Evolutionary conservation across 2,113 vertebrate genomes (phyloP), one percentile per base, ranked within the genome.

Genomic region (Odontesthes bonariensis): DNA sequence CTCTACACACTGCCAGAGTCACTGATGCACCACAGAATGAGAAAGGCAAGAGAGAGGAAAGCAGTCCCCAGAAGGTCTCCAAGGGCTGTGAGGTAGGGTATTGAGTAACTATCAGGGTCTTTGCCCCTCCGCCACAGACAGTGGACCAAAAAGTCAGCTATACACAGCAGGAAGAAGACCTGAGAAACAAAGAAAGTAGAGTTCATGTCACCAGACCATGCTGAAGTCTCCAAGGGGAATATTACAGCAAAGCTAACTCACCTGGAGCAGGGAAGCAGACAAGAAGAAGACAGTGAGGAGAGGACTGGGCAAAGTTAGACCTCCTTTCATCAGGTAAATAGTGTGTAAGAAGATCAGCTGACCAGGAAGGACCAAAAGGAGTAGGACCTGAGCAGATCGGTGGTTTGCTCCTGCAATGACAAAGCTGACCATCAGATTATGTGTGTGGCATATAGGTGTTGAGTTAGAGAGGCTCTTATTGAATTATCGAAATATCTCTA

Each of bases 11-110:
- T 77, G 40, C 78, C 77, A 6, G 55, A 3, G 49, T 91, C 81
- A 19, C 69, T 70, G 14, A 89, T 31, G 12, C 77, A 75, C 91
- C 88, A 91, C 17, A 92, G 82, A 1, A 89, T 0, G 16, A 94
- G 73, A 82, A 99, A 97, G 69, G 92, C 95, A 33, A 96, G 58
- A 0, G 96, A 95, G 55, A 99, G 93, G 20, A 99, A 94, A 27
- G 94, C 92, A 0, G 96, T 98, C 33, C 97, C 98, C 3, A 99
- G 92, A 31, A 99, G 93, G 77, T 99, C 96, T 1, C 96, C 97
- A 1, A 99, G 75, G 22, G 96, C 97, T 0, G 97, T 99, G 83
- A 99, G 95, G 93, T 99, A 99, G 9, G 97, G 97, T 90, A 99
- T 99, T n/a, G 96, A 96, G 84, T 96, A 96, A 49, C 95, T 97